These are phyloP conservation scores for Meloidogyne floridensis DNA, from an alignment of 1,140 invertebrate genomes.

Conservation along the genomic window DNA sequence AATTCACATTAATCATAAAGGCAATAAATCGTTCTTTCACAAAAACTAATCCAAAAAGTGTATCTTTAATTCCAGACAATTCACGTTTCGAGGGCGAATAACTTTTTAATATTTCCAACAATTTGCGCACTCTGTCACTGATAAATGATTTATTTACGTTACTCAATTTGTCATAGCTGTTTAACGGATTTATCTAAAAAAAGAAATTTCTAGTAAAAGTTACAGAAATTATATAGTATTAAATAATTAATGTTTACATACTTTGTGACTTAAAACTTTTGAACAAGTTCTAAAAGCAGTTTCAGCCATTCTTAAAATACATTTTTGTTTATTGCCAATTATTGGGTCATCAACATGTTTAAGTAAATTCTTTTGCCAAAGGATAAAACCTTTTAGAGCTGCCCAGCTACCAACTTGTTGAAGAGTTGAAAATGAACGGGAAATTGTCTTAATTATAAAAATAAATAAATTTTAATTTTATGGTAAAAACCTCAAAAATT, in stretches of 20 bases:
- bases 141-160: conserved; percentile 24
- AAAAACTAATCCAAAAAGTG: conserved; percentile 54
- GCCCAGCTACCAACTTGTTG: conserved; percentile 55
- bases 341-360: conserved; percentile 42
- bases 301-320: conserved; percentile 41
- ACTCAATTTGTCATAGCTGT: conserved; percentile 19
- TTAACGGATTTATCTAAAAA: conserved; percentile 25
- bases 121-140: conserved; percentile 25
- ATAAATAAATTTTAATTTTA: background rate
- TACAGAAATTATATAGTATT: too few relatives aligned
- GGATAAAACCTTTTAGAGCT: conserved; percentile 45
- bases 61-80: conserved; percentile 28
- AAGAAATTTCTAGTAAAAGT: background rate
- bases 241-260: background rate
- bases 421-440: conserved; percentile 43
- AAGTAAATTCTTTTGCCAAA: conserved; percentile 52
- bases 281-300: conserved; percentile 42
- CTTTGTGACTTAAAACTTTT: conserved; percentile 38
- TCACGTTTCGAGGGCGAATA: conserved; percentile 41
- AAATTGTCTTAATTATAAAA: conserved; percentile 30
- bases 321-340: conserved; percentile 42
- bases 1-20: conserved; percentile 53
- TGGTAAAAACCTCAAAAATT: conserved; percentile 37
- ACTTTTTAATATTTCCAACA: conserved; percentile 48
- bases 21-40: conserved; percentile 61